Conservation (phyloP, 2,888 invertebrate genomes). For the Acleris laterana region DNA sequence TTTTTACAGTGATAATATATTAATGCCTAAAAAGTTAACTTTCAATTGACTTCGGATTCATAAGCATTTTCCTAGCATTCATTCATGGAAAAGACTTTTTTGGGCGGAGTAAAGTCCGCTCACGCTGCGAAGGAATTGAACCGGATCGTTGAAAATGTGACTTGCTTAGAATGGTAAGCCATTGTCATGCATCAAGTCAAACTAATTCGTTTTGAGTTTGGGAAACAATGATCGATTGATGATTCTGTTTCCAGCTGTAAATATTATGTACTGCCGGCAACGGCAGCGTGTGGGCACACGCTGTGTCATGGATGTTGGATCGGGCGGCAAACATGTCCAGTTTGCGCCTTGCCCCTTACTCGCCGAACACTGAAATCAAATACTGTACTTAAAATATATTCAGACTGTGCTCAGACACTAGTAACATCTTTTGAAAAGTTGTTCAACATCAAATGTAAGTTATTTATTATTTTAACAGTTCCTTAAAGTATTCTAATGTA, state of each 20-base stretch:
- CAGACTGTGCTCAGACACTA: constrained; percentile 57
- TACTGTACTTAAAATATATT: constrained; percentile 55
- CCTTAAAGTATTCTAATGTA: neutral
- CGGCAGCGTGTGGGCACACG: constrained; percentile 69
- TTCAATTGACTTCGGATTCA: neutral
- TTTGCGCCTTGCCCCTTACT: constrained; percentile 56
- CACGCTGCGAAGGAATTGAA: constrained; percentile 54
- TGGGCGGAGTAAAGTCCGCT: constrained; percentile 37
- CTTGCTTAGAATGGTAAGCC: constrained; percentile 72
- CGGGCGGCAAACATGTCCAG: constrained; percentile 57
- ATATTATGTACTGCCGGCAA: constrained; percentile 64
- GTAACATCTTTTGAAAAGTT: constrained; percentile 61
- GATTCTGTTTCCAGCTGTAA: constrained; percentile 59
- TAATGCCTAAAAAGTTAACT: constrained; percentile 2
- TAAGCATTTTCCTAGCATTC: constrained; percentile 3
- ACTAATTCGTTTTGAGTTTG: neutral
- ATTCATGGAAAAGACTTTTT: constrained; percentile 31
- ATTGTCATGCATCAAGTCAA: neutral
- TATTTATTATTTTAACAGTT: neutral
- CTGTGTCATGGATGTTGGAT: constrained; percentile 71
- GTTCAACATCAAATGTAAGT: constrained; percentile 68
- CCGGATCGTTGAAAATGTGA: constrained; percentile 60
- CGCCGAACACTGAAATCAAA: constrained; percentile 59
- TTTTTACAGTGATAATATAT: constrained; percentile 12
- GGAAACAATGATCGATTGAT: neutral